These are phyloP conservation scores for Drosophila ananassae DNA, from an alignment of 1,140 invertebrate species.

Conservation along the genomic window DNA sequence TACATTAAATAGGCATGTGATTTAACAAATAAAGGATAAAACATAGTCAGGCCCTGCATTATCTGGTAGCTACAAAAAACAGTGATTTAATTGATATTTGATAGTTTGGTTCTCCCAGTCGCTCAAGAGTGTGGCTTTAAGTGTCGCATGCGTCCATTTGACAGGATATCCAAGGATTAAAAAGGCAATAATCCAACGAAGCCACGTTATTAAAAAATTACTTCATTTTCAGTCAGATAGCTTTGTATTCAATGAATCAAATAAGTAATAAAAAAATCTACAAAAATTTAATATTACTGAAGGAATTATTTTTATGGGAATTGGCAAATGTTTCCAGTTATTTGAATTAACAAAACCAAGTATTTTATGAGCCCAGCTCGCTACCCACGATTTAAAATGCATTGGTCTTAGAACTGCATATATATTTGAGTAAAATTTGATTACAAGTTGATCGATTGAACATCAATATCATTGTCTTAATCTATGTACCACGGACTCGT, in stretches of 20 bases:
- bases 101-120: neutral
- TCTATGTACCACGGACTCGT: constrained; percentile 42
- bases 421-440: constrained; percentile 24
- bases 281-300: neutral
- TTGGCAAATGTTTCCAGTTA: neutral
- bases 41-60: constrained; percentile 50
- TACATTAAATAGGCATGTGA: constrained; percentile 65
- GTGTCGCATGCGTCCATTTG: neutral
- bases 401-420: constrained; percentile 12
- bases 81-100: constrained; percentile 3
- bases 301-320: neutral
- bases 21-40: constrained; percentile 61
- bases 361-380: neutral
- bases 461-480: constrained; percentile 59
- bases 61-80: constrained; percentile 8
- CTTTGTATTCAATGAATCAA: constrained; percentile 30
- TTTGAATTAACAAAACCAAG: neutral
- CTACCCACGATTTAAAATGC: neutral
- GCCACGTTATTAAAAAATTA: constrained; percentile 1
- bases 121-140: neutral
- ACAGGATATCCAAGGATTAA: constrained; percentile 1
- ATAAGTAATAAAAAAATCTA: constrained; percentile 27
- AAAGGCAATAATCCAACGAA: constrained; percentile 22
- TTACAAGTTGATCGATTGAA: constrained; percentile 49
- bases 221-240: constrained; percentile 26